Conservation (phyloP, 2,797 vertebrate species). For the Tamandua tetradactyla region DNA sequence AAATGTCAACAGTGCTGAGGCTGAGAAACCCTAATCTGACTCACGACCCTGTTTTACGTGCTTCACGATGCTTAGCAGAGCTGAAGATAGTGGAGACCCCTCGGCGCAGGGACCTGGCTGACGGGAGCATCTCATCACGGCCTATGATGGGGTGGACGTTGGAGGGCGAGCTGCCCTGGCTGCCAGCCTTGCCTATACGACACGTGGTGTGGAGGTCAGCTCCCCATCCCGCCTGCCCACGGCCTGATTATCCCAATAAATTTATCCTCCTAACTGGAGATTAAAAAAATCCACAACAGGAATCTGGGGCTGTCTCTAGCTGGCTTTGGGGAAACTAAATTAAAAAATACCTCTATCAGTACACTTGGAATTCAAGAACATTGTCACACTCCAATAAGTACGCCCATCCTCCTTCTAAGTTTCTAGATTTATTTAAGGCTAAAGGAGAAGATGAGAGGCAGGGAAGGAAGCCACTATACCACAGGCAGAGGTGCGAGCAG, state of each 20-base stretch:
- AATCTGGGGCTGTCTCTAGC: neutral
- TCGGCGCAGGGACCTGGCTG: neutral
- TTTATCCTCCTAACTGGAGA: neutral
- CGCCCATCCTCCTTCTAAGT: accelerated
- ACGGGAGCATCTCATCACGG: neutral
- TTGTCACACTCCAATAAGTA: accelerated
- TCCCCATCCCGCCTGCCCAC: neutral
- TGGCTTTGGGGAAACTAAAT: neutral
- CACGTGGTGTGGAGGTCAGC: accelerated
- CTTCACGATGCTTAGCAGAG: neutral
- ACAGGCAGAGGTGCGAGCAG: neutral
- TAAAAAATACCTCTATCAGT: neutral
- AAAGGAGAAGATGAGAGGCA: neutral
- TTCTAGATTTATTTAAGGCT: neutral
- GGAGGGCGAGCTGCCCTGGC: neutral
- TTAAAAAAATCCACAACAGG: neutral
- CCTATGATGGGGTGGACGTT: neutral
- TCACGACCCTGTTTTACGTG: accelerated
- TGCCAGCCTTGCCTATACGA: accelerated
- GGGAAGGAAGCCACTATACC: neutral
- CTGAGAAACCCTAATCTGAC: neutral
- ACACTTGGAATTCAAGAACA: neutral
- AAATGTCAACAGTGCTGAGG: neutral
- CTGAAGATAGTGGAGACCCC: neutral
- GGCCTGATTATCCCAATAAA: neutral